Evolutionary conservation across 2,113 vertebrate genomes (phyloP).

Genomic region (Sorex araneus): DNA sequence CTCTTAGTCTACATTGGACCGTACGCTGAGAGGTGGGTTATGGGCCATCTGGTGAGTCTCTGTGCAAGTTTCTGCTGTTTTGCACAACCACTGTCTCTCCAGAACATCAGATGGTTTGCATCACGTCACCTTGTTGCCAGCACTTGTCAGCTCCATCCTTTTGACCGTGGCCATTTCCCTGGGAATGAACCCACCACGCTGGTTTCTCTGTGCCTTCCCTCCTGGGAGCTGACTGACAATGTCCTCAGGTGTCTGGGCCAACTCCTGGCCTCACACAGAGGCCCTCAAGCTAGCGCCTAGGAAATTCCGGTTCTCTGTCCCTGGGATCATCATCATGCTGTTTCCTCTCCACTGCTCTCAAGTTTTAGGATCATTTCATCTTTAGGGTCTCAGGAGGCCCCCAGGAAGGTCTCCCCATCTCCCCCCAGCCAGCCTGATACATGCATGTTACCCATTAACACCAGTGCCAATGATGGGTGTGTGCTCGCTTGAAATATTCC

Average conservation of each 20-base stretch:
- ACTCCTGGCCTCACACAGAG: too few species aligned
- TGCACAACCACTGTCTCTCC: background rate
- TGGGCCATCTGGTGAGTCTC: background rate
- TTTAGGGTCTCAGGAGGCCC: background rate
- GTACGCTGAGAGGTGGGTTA: background rate
- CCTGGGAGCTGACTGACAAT: too few species aligned
- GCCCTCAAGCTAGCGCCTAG: too few species aligned
- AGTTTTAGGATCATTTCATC: background rate
- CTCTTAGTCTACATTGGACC: background rate
- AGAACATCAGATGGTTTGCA: too few species aligned
- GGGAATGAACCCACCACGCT: too few species aligned
- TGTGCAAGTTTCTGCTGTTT: background rate
- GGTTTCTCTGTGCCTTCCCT: too few species aligned
- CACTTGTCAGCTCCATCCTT: too few species aligned
- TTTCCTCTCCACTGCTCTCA: accelerated
- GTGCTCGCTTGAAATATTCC: background rate
- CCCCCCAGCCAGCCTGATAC: too few species aligned
- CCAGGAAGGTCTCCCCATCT: background rate
- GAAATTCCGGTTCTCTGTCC: background rate
- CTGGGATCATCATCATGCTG: accelerated
- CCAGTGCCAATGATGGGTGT: background rate
- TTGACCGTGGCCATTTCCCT: too few species aligned
- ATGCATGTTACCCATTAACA: background rate
- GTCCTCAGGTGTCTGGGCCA: too few species aligned
- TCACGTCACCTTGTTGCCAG: too few species aligned